Base-by-base conservation (phyloP, 2,797 vertebrate genomes). In the Esox masquinongy region DNA sequence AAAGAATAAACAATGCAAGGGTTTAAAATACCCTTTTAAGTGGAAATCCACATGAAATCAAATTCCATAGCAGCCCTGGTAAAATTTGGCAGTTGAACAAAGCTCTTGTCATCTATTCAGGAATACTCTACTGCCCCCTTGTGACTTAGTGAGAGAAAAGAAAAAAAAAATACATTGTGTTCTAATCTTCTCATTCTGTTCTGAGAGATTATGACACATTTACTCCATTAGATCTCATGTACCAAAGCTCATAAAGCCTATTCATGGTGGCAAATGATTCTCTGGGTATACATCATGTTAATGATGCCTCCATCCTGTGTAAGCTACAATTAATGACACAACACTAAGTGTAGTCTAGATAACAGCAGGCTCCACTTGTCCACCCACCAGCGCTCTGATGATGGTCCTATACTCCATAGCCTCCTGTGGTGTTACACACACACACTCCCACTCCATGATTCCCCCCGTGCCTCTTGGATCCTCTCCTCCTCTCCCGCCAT, bases 81-180 rank as follows among this genome's bases (percentile, higher is more conserved):
- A 77, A 71, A 77, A 80, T 77, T 51, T 67, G 81, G 83, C 74
- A 80, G 81, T 77, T 34, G 61, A 69, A 74, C 70, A 53, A 77
- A 68, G 63, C 73, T 43, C 8, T 61, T 49, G 19, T 61, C 0
- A 4, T 61, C 22, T 61, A 5, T 39, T 82, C 72, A 72, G 74
- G 74, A 87, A 87, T 84, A 71, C 76, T 79, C 81, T 74, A 83
- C 84, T 89, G 87, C 86, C 89, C 87, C 82, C 84, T 80, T 73
- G 81, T 87, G 88, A 73, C 75, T 68, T 51, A 67, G n/a, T 77
- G 68, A 77, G 63, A 68, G 68, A n/a, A 17, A 63, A 51, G 36
- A n/a, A 17, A 16, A 68, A 34, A 68, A 34, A 11, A 1, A 7
- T n/a, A 43, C 12, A 49, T 24, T 0, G 4, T 26, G 11, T 61